Percentiles rank a stretch among this genome's conserved stretches.
phyloP scores from a whole-genome alignment of 2,113 vertebrate genomes.

The Coptodon rendalli region DNA sequence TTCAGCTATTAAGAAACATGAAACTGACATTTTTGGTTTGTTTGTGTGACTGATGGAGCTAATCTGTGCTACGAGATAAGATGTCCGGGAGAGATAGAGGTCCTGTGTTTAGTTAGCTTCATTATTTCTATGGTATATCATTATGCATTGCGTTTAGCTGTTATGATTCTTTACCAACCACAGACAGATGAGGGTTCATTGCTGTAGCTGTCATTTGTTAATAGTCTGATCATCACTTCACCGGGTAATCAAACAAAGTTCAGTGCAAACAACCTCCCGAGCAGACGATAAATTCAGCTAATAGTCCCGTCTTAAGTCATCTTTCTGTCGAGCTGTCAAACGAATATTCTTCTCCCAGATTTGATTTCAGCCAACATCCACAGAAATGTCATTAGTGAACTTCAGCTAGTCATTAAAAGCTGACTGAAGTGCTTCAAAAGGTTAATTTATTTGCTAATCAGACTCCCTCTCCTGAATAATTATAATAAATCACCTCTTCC shows the following conservation, averaged over 20 bases:
- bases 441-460: slow-evolving; percentile 44
- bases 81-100: neutral
- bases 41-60: neutral
- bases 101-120: neutral
- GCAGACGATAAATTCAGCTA: slow-evolving; percentile 4
- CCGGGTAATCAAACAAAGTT: slow-evolving; percentile 15
- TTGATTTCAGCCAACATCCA: neutral
- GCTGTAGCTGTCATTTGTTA: neutral
- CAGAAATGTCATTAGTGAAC: slow-evolving; percentile 9
- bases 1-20: neutral
- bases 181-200: neutral
- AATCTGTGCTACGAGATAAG: neutral
- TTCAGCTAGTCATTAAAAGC: slow-evolving; percentile 24
- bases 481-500: slow-evolving; percentile 34
- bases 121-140: neutral
- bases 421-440: slow-evolving; percentile 31
- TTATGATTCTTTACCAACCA: neutral
- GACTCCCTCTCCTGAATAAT: slow-evolving; percentile 11
- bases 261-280: neutral
- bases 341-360: neutral
- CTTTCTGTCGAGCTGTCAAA: slow-evolving; percentile 11
- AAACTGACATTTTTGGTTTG: neutral
- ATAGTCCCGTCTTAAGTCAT: slow-evolving; percentile 7
- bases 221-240: neutral
- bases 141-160: neutral